Evolutionary conservation across 2,888 invertebrate genomes (phyloP).

Genomic region (Watsonalla cultraria): DNA sequence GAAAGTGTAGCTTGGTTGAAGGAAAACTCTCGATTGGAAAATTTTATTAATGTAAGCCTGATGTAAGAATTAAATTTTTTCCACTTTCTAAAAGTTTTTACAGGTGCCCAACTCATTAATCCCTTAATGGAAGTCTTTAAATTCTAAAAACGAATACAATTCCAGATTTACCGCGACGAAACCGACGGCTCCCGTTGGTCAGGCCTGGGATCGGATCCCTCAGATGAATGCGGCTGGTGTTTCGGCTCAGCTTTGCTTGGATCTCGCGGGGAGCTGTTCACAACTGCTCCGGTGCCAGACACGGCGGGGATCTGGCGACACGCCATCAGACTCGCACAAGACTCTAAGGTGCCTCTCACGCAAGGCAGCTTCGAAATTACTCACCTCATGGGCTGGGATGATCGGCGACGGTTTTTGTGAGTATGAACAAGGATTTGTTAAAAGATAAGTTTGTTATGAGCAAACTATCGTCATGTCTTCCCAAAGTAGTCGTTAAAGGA

Average conservation of each 20-base stretch:
- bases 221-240: constrained; percentile 66
- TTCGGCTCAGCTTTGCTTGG: constrained; percentile 64
- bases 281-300: constrained; percentile 73
- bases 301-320: constrained; percentile 72
- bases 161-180: constrained; percentile 64
- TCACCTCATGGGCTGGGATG: constrained; percentile 87
- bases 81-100: no score
- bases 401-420: constrained; percentile 82
- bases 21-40: no score
- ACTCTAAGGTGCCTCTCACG: constrained; percentile 75
- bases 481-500: no score
- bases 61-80: no score
- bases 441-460: no score
- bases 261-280: constrained; percentile 55
- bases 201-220: constrained; percentile 64
- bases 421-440: constrained; percentile 28
- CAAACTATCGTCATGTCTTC: no score
- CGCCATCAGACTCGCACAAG: constrained; percentile 45
- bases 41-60: no score
- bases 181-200: constrained; percentile 68
- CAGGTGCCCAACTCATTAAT: no score
- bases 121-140: no score
- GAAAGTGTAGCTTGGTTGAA: no score
- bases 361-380: constrained; percentile 87
- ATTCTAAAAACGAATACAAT: background rate